These are phyloP conservation scores for Drosophila conformis DNA, from an alignment of 2,888 invertebrate species.

Conservation along the genomic window DNA sequence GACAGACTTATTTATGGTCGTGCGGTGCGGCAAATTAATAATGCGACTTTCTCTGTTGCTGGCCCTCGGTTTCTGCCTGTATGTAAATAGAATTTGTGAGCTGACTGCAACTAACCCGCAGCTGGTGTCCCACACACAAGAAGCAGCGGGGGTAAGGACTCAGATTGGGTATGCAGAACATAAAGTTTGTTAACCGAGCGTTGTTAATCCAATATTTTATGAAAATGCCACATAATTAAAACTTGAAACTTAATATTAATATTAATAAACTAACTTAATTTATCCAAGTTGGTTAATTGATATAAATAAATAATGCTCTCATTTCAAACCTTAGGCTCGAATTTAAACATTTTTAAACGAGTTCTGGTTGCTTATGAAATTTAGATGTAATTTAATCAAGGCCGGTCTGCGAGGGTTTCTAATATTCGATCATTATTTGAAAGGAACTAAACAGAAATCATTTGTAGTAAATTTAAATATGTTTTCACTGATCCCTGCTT, in stretches of 20 bases:
- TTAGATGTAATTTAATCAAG: not conserved
- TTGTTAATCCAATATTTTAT: not conserved
- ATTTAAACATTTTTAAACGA: not conserved
- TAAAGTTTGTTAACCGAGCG: not conserved
- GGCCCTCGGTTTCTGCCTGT: slow-evolving; percentile 31
- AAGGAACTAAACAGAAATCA: not conserved
- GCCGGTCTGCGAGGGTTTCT: not conserved
- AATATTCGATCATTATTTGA: not conserved
- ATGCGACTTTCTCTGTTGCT: slow-evolving; percentile 73
- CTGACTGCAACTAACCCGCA: slow-evolving; percentile 46
- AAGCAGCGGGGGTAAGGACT: not conserved
- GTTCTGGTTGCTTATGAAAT: not conserved
- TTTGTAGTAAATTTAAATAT: not conserved
- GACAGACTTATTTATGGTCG: slow-evolving; percentile 74
- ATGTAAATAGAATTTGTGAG: slow-evolving; percentile 64
- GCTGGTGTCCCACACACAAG: slow-evolving; percentile 25
- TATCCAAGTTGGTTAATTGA: not conserved
- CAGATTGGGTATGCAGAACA: slow-evolving; percentile 13
- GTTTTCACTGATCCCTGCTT: not conserved
- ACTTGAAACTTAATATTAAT: not conserved
- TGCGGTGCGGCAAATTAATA: slow-evolving; percentile 78
- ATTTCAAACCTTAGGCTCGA: not conserved
- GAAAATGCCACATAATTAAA: not conserved
- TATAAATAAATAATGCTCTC: not conserved
- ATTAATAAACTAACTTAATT: not conserved